Percentiles rank a stretch among this genome's conserved stretches.
Conservation (phyloP, 2,888 invertebrate genomes). For the Spodoptera picta region DNA sequence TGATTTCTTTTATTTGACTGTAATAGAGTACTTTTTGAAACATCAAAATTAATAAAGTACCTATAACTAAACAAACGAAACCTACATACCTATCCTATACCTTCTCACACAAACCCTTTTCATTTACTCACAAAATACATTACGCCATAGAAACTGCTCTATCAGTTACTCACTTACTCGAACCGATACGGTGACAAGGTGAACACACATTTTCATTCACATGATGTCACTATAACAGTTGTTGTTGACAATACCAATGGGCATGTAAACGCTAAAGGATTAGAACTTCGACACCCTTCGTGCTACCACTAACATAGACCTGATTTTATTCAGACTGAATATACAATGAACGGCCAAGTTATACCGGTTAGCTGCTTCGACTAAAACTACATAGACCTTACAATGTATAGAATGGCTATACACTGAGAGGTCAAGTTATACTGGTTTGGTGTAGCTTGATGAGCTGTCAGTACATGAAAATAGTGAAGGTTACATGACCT, state of each 20-base stretch:
- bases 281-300: conserved; percentile 63
- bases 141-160: conserved; percentile 4
- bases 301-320: conserved; percentile 19
- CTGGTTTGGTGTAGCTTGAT: too few relatives aligned
- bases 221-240: conserved; percentile 64
- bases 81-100: too few relatives aligned
- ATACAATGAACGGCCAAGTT: too few relatives aligned
- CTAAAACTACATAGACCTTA: too few relatives aligned
- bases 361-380: conserved; percentile 48
- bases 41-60: too few relatives aligned
- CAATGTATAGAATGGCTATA: too few relatives aligned
- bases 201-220: conserved; percentile 41
- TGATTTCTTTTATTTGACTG: too few relatives aligned
- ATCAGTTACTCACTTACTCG: conserved; percentile 6
- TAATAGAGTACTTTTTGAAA: too few relatives aligned
- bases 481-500: conserved; percentile 74
- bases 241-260: conserved; percentile 65
- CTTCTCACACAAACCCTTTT: too few relatives aligned
- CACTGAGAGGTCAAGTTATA: too few relatives aligned
- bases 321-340: too few relatives aligned
- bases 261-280: conserved; percentile 62
- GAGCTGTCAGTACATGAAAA: conserved; percentile 40
- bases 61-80: too few relatives aligned
- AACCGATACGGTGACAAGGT: conserved; percentile 40
- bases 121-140: background rate